Evolutionary conservation across 64 coral and sea anemone species (phyloP).

Genomic region (Trachythela sp.): DNA sequence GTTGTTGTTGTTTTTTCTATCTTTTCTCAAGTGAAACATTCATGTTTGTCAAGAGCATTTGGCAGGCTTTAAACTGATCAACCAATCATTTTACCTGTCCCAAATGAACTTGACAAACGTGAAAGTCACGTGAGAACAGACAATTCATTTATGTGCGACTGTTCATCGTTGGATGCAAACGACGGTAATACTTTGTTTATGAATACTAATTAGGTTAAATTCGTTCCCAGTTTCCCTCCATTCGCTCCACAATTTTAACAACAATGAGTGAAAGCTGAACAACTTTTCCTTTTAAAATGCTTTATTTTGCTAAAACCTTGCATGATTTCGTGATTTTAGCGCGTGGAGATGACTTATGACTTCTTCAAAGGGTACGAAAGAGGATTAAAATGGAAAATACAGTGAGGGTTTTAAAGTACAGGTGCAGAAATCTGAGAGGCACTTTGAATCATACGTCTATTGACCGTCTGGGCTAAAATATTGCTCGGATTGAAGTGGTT

Average conservation of each 20-base stretch:
- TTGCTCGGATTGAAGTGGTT: neutral
- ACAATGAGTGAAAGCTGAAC: neutral
- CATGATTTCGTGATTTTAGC: neutral
- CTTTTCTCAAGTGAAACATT: too few species aligned
- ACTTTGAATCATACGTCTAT: too few species aligned
- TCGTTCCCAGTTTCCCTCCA: neutral
- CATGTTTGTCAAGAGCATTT: too few species aligned
- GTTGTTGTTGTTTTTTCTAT: too few species aligned
- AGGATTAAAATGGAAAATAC: slow-evolving; percentile 1
- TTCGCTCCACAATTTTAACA: neutral
- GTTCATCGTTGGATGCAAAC: too few species aligned
- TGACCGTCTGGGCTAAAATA: too few species aligned
- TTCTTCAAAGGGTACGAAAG: neutral
- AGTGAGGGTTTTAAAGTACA: neutral
- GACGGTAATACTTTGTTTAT: neutral
- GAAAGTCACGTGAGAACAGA: too few species aligned
- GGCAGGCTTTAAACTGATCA: too few species aligned
- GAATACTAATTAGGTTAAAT: neutral
- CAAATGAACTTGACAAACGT: too few species aligned
- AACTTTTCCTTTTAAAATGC: neutral
- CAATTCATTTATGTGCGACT: too few species aligned
- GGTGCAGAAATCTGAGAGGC: too few species aligned
- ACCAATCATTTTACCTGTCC: too few species aligned
- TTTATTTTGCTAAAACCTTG: neutral
- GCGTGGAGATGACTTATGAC: neutral